phyloP scores from a whole-genome alignment of 1,140 invertebrate genomes.

The Stenopsyche tienmushanensis region DNA sequence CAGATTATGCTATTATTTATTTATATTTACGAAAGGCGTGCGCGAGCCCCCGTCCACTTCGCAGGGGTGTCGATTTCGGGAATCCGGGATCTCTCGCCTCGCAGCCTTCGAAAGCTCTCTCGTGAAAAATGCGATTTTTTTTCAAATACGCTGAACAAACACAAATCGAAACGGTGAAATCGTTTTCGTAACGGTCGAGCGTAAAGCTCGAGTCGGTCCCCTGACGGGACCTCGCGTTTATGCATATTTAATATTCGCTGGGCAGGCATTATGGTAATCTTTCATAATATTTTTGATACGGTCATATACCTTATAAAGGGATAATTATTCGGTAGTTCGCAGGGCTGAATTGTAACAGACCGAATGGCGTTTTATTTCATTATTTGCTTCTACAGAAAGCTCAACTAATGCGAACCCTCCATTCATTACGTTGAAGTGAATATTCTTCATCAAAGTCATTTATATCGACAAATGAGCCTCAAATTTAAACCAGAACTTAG shows the following conservation, averaged over 20 bases:
- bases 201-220: not conserved
- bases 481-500: too few species aligned
- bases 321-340: slow-evolving; percentile 40
- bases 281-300: slow-evolving; percentile 43
- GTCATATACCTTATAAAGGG: slow-evolving; percentile 40
- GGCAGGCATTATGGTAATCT: slow-evolving; percentile 42
- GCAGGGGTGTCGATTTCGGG: not conserved
- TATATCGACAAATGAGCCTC: too few species aligned
- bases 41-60: not conserved
- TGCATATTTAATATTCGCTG: slow-evolving; percentile 41
- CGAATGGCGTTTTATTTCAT: not conserved
- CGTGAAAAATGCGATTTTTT: not conserved
- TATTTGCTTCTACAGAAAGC: too few species aligned
- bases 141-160: too few species aligned
- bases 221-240: slow-evolving; percentile 32
- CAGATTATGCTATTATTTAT: not conserved
- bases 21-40: not conserved
- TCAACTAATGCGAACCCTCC: too few species aligned
- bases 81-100: not conserved
- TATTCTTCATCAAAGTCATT: too few species aligned
- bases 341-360: slow-evolving; percentile 24
- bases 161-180: too few species aligned
- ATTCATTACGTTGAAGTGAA: too few species aligned
- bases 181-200: too few species aligned
- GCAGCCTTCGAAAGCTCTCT: not conserved